These are phyloP conservation scores for Capitella teleta DNA, from an alignment of 1,140 invertebrate genomes.

Conservation along the genomic window DNA sequence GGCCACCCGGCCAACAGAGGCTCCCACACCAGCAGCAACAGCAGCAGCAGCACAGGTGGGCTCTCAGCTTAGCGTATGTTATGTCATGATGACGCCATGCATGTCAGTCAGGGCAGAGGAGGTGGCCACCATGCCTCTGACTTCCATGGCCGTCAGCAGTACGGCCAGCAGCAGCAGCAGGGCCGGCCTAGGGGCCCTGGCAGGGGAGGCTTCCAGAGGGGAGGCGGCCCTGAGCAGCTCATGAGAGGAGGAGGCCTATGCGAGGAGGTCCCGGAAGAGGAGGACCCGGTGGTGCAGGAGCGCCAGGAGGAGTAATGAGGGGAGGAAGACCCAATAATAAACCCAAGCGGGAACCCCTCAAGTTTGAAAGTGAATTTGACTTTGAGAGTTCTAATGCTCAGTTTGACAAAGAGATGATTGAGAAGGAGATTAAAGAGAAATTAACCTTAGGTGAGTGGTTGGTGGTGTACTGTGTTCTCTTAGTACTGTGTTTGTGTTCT, in stretches of 20 bases:
- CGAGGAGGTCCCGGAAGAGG: not conserved
- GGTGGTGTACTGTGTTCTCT: no score
- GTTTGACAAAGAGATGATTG: conserved; percentile 54
- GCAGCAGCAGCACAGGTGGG: not conserved
- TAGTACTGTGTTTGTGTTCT: no score
- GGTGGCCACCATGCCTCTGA: no score
- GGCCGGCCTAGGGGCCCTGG: not conserved
- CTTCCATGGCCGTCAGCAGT: no score
- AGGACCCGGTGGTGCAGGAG: conserved; percentile 9
- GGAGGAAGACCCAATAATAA: conserved; percentile 21
- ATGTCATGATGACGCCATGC: no score
- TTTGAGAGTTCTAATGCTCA: conserved; percentile 95
- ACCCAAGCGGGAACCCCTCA: conserved; percentile 57
- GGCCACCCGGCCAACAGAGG: not conserved
- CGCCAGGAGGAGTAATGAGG: conserved; percentile 17
- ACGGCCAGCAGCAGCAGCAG: not conserved
- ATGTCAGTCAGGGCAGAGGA: no score
- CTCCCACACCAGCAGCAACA: conserved; percentile 1
- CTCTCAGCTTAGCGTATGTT: not conserved
- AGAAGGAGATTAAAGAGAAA: conserved; percentile 69
- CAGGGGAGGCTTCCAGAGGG: no score
- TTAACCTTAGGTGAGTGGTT: conserved; percentile 64
- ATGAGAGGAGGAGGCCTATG: not conserved
- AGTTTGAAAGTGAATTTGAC: conserved; percentile 93
- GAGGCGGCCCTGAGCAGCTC: not conserved